Base-by-base conservation (phyloP, 2,888 invertebrate genomes). In the Cynaeus angustus region DNA sequence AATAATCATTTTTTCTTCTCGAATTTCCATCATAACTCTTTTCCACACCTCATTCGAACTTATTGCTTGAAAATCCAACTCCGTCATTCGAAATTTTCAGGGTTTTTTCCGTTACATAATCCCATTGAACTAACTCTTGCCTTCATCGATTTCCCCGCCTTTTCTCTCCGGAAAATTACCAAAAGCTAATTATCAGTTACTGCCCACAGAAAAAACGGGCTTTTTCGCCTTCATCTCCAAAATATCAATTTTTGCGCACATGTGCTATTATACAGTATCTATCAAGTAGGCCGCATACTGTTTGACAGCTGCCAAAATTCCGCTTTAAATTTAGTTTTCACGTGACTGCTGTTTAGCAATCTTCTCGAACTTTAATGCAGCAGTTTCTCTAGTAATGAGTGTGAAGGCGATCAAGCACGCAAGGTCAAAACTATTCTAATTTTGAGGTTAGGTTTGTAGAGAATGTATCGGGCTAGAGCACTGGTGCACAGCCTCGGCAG, bases 381-480 rank as follows among this genome's bases (percentile, higher is more conserved):
- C 46, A 12, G 12, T 38, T 50, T 26, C 9, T 38, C 38, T 10
- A 21, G n/a, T 62, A 26, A 30, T 30, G 38, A 28, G n/a, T 16
- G 62, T 28, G 62, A 41, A 21, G 14, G 50, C 50, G 21, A 16
- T 10, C 46, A 10, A 13, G 38, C 14, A 7, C 14, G 50, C 62
- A 50, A 61, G 48, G 62, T 50, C 62, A 38, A 33, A 10, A 9
- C 33, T 9, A 1, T 61, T 62, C 26, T 37, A 30, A 30, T 46
- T 13, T 37, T 68, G 62, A 68, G 68, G 70, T 70, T 70, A 65
- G 46, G 46, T 59, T 69, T 58, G 37, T 43, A 16, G 26, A 52
- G 33, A 26, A 95, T 95, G 95, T 92, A 95, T 89, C 91, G 94
- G 84, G 94, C 94, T 85, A 90, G 90, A 85, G 88, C 89, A 81